Conservation (phyloP, 1,140 invertebrate species). For the Solenopsis fugax region DNA sequence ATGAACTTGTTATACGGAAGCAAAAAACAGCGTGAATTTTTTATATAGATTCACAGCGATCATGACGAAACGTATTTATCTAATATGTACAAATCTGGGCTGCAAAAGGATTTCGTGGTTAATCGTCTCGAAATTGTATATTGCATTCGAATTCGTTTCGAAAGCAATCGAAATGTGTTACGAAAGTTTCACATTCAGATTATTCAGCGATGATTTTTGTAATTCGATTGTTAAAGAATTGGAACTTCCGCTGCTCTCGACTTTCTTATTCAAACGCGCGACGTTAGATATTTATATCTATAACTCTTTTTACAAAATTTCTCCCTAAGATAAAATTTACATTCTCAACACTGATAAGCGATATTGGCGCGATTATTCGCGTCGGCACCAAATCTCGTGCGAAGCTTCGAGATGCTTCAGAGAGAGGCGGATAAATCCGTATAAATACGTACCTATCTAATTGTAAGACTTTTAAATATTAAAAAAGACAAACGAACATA, state of each 20-base stretch:
- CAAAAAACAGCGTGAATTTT: conserved; percentile 68
- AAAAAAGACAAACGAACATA: conserved; percentile 29
- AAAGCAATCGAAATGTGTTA: conserved; percentile 12
- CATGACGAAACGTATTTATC: conserved; percentile 65
- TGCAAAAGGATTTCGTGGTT: conserved; percentile 47
- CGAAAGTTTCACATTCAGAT: conserved; percentile 28
- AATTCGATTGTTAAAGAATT: conserved; percentile 33
- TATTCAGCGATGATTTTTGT: conserved; percentile 28
- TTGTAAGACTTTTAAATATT: conserved; percentile 46
- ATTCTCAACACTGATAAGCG: conserved; percentile 60
- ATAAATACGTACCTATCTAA: conserved; percentile 37
- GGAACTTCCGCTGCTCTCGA: conserved; percentile 20
- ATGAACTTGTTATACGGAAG: conserved; percentile 56
- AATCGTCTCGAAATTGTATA: conserved; percentile 19
- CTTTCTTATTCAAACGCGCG: conserved; percentile 37
- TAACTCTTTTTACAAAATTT: conserved; percentile 58
- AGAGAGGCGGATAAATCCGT: conserved; percentile 32
- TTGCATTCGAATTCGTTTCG: background rate
- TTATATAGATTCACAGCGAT: conserved; percentile 58
- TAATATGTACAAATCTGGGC: conserved; percentile 72
- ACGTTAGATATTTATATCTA: conserved; percentile 51
- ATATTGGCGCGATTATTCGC: conserved; percentile 53
- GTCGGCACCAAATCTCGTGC: conserved; percentile 59
- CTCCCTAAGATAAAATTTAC: conserved; percentile 49
- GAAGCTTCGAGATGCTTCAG: conserved; percentile 48